Evolutionary conservation across 1,140 invertebrate species (phyloP).

Genomic region (Drosophila fuyamai): DNA sequence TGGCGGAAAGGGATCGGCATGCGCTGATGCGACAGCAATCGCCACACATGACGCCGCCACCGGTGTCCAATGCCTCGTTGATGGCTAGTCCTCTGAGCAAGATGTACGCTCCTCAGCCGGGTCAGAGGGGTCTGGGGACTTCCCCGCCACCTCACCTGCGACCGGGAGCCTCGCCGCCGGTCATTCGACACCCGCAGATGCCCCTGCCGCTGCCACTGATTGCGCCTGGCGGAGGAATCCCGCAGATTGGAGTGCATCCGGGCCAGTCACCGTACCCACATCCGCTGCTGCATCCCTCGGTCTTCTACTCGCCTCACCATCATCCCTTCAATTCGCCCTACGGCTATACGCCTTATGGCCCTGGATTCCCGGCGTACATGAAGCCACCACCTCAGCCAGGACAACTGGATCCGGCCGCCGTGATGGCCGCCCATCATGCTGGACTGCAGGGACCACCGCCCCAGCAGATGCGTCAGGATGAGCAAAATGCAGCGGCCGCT

Average conservation of each 20-base stretch:
- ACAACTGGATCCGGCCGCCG: slow-evolving; percentile 73
- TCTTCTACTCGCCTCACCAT: slow-evolving; percentile 83
- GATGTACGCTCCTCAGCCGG: slow-evolving; percentile 81
- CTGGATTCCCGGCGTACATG: slow-evolving; percentile 83
- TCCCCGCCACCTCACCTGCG: slow-evolving; percentile 84
- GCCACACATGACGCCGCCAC: slow-evolving; percentile 84
- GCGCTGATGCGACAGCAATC: slow-evolving; percentile 84
- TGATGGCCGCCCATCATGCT: slow-evolving; percentile 79
- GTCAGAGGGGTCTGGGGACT: slow-evolving; percentile 78
- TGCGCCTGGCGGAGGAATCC: slow-evolving; percentile 75
- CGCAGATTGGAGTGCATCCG: slow-evolving; percentile 82
- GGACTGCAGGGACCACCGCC: slow-evolving; percentile 69
- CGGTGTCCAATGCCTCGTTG: slow-evolving; percentile 84
- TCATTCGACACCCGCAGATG: slow-evolving; percentile 84
- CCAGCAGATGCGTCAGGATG: slow-evolving; percentile 61
- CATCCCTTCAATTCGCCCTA: slow-evolving; percentile 84
- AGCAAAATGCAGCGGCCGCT: slow-evolving; percentile 60
- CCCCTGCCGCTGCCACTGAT: slow-evolving; percentile 80
- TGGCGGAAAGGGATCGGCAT: slow-evolving; percentile 83
- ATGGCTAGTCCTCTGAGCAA: slow-evolving; percentile 84
- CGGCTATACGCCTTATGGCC: slow-evolving; percentile 81
- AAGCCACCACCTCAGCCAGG: slow-evolving; percentile 78
- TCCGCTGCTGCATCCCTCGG: slow-evolving; percentile 82
- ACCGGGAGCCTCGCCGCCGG: slow-evolving; percentile 83
- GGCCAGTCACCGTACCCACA: slow-evolving; percentile 84